Base-by-base conservation (phyloP, 2,888 invertebrate genomes). In the Arge pagana region DNA sequence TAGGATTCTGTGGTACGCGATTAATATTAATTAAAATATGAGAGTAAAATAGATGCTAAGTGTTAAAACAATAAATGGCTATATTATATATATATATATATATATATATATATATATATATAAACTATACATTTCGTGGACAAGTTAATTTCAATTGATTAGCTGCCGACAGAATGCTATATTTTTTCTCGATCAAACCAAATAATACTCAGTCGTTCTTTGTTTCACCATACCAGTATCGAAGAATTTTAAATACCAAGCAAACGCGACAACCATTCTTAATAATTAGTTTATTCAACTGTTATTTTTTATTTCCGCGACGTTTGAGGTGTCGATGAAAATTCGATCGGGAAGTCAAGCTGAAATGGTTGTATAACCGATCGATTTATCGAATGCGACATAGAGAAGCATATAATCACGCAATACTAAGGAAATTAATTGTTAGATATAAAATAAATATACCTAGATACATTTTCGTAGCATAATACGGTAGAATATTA, bases 51-150 rank as follows among this genome's bases (percentile, higher is more conserved):
- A 64, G 66, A 56, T 65, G 63, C 60, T 63, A 65, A 59, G 58
- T 60, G 23, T 30, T 42, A 63, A 67, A 67, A 67, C 57, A 61
- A 66, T 69, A 65, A 67, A 62, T 65, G 61, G 61, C 62, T 70
- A 67, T 60, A 65, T 59, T 59, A 64, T 58, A 60, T 59, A 61
- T 43, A 30, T 28, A 31, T 59, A 66, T 48, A 61, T 60, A 57
- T 3, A 26, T 2, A 33, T 6, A 33, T 6, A 33, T 7, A 33
- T 7, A n/a, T 3, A 33, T 26, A 30, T 33, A 23, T 33, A 65
- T 68, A 66, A 66, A 63, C 62, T 69, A 67, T 70, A 71, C 67
- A 67, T 65, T 68, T 60, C 63, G 62, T 60, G 60, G 60, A 60
- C 60, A 61, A 48, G 52, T 64, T 59, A 60, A 60, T 59, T 61